Evolutionary conservation across 2,888 invertebrate genomes (phyloP).

Genomic region (Phalangium opilio): DNA sequence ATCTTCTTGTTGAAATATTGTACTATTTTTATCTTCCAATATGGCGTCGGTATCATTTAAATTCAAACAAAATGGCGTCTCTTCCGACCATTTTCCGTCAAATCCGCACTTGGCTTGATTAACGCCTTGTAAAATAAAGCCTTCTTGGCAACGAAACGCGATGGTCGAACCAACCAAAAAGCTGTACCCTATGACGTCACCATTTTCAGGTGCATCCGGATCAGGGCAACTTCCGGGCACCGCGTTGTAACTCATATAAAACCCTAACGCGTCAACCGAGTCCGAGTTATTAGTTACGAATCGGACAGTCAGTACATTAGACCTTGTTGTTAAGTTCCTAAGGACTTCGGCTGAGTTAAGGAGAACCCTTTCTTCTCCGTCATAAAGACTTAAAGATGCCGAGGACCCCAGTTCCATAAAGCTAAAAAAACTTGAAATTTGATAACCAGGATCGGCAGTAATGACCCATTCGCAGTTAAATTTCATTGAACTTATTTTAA

Average conservation of each 20-base stretch:
- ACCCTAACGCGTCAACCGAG: conserved; percentile 9
- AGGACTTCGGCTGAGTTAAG: background rate
- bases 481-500: background rate
- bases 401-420: too few relatives aligned
- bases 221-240: conserved; percentile 11
- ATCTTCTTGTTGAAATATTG: too few relatives aligned
- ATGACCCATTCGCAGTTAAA: conserved; percentile 12
- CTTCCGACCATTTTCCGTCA: conserved; percentile 13
- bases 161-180: conserved; percentile 11
- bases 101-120: conserved; percentile 11
- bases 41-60: too few relatives aligned
- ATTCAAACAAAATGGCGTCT: conserved; percentile 8
- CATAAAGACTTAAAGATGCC: too few relatives aligned
- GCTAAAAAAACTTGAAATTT: conserved; percentile 1
- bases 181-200: conserved; percentile 11
- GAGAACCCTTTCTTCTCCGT: too few relatives aligned
- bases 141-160: conserved; percentile 8
- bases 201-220: conserved; percentile 12
- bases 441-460: conserved; percentile 9
- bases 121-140: conserved; percentile 10
- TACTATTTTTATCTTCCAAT: too few relatives aligned
- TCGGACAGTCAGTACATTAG: conserved; percentile 10
- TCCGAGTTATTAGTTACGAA: conserved; percentile 3
- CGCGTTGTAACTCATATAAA: conserved; percentile 11
- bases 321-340: conserved; percentile 12